Evolutionary conservation across 1,140 invertebrate genomes (phyloP), one percentile per base, ranked within the genome.

Genomic region (Heliothis virescens): DNA sequence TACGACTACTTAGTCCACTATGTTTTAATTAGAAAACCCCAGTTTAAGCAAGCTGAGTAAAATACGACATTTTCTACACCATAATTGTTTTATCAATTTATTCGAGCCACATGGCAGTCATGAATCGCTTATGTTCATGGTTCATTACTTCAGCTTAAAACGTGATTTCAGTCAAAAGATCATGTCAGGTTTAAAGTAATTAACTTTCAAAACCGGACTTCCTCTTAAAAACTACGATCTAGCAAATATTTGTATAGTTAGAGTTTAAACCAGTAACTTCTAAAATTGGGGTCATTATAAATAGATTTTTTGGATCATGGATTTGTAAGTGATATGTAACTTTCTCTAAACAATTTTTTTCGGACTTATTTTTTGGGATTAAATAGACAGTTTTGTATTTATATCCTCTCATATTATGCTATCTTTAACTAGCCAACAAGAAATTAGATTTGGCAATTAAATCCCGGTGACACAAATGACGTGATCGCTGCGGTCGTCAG

Each of bases 381-480:
- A 9, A 1, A 9, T 59, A 21, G 3, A 34, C 34, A 65, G 16
- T 47, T 13, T 26, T 13, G 11, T 47, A 47, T 16, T 50, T 52
- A 18, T 41, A 21, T 18, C 52, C 10, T 50, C 21, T 1, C 16
- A 50, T 9, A 34, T 29, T 10, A 15, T 16, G 21, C 16, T 50
- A 48, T 15, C 57, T 48, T 75, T 47, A 63, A 47, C 34, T 41
- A 47, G 26, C 16, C 41, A 16, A 52, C 34, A 57, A 5, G 7
- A 55, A 48, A 77, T 67, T 47, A 29, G 50, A 77, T 77, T 77
- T 67, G 50, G 50, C 18, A 55, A 63, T 77, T 65, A 79, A 83
- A 83, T 82, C 82, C 63, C 62, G 62, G 75, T 77, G 79, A 80
- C 81, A 83, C 80, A 75, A 57, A 83, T 83, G 79, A 87, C 81